Conservation (phyloP, 1,140 invertebrate genomes). For the Brachionus manjavacas region DNA sequence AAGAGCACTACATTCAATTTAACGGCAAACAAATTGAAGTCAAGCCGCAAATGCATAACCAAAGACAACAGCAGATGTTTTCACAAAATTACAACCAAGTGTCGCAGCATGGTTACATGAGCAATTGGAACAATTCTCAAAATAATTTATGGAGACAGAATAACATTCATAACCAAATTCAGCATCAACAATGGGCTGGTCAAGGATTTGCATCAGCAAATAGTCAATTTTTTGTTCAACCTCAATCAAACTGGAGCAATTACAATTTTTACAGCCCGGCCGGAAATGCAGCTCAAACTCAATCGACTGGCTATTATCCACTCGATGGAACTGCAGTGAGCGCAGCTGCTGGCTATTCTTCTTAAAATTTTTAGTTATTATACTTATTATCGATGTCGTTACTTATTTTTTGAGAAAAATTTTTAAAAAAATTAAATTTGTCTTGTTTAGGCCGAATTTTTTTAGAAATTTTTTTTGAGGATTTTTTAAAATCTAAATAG, state of each 20-base stretch:
- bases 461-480: constrained; percentile 29
- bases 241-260: background rate
- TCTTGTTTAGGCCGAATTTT: constrained; percentile 28
- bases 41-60: constrained; percentile 18
- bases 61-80: constrained; percentile 25
- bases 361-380: background rate
- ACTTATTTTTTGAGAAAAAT: constrained; percentile 16
- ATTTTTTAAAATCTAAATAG: constrained; percentile 13
- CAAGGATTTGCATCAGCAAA: background rate
- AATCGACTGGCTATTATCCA: constrained; percentile 16
- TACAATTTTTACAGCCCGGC: background rate
- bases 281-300: background rate
- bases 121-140: background rate
- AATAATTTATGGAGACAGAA: constrained; percentile 19
- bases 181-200: background rate
- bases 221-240: constrained; percentile 22
- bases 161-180: background rate
- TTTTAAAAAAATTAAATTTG: constrained; percentile 29
- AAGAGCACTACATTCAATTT: constrained; percentile 21
- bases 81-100: background rate
- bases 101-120: background rate
- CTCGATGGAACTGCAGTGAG: background rate
- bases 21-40: constrained; percentile 33
- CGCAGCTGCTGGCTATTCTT: constrained; percentile 12
- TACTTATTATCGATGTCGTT: constrained; percentile 4